A percentile compares a stretch with the other conserved stretches of the same genome.
Evolutionary conservation across 2,888 invertebrate genomes (phyloP).

Genomic region (Rhingia campestris): DNA sequence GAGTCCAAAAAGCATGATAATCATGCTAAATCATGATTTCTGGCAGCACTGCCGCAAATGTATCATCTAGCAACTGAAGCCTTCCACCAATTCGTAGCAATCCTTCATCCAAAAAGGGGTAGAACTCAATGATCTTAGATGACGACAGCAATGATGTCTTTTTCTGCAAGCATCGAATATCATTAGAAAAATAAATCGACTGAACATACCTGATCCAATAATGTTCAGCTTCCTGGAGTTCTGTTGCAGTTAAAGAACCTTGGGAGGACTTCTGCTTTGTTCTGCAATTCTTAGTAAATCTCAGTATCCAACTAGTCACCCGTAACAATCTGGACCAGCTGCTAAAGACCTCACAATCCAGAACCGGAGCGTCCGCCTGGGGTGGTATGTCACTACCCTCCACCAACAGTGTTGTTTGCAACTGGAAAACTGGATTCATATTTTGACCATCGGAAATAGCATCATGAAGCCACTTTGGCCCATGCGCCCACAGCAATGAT

Average conservation of each 20-base stretch:
- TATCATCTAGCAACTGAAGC: slow-evolving; percentile 2
- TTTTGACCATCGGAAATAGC: no score
- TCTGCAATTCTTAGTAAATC: slow-evolving; percentile 1
- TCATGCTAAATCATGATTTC: no score
- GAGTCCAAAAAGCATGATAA: no score
- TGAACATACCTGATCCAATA: slow-evolving; percentile 41
- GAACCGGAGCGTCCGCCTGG: no score
- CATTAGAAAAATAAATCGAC: slow-evolving; percentile 21
- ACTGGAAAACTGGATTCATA: no score
- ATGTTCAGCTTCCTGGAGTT: slow-evolving; percentile 16
- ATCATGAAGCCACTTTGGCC: slow-evolving; percentile 11
- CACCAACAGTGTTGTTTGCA: no score
- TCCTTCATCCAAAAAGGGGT: slow-evolving; percentile 32
- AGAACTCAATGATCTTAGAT: slow-evolving; percentile 22
- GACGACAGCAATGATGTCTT: not conserved
- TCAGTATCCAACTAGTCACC: slow-evolving; percentile 15
- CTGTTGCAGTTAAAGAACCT: not conserved
- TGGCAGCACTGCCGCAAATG: no score
- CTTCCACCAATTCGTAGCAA: slow-evolving; percentile 16
- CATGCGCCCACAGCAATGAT: slow-evolving; percentile 8
- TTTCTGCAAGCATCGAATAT: slow-evolving; percentile 38
- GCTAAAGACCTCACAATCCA: no score
- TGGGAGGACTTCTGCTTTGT: not conserved
- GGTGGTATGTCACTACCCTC: no score
- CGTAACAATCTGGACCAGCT: no score